Percentiles rank a stretch among this genome's conserved stretches.
Conservation (phyloP, 1,140 invertebrate genomes). For the Leptonema lineaticorne region DNA sequence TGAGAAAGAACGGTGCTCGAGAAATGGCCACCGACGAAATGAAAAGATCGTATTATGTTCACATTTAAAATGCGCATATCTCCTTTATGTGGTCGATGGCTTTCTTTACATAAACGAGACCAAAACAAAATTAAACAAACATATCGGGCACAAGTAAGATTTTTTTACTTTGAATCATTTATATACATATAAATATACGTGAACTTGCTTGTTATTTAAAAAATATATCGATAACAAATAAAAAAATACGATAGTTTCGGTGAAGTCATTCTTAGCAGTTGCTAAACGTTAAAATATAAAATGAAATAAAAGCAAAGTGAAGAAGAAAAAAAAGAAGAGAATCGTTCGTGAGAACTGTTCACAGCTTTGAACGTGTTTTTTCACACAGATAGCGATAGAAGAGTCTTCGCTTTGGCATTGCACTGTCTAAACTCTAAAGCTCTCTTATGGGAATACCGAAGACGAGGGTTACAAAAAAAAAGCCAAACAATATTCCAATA, state of each 20-base stretch:
- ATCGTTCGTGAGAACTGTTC: constrained; percentile 3
- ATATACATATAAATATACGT: too few relatives aligned
- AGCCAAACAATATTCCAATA: neutral
- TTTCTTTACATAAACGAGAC: neutral
- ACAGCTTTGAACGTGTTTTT: constrained; percentile 1
- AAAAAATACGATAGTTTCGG: too few relatives aligned
- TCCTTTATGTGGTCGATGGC: constrained; percentile 4
- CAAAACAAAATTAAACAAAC: too few relatives aligned
- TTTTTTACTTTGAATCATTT: too few relatives aligned
- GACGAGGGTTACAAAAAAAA: constrained; percentile 9
- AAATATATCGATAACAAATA: too few relatives aligned
- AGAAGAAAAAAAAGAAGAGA: constrained; percentile 3
- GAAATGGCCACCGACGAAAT: too few relatives aligned
- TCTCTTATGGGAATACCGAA: constrained; percentile 22
- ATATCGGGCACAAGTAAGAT: too few relatives aligned
- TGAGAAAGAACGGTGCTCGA: neutral
- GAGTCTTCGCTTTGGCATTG: constrained; percentile 9
- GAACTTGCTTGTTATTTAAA: too few relatives aligned
- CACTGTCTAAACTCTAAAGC: constrained; percentile 22
- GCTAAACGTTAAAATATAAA: too few relatives aligned
- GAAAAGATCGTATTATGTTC: constrained; percentile 28
- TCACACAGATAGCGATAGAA: neutral
- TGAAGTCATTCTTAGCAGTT: too few relatives aligned
- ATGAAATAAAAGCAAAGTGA: too few relatives aligned
- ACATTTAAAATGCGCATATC: constrained; percentile 35